Conservation (phyloP, 2,888 invertebrate genomes). For the Cryptops parisi region DNA sequence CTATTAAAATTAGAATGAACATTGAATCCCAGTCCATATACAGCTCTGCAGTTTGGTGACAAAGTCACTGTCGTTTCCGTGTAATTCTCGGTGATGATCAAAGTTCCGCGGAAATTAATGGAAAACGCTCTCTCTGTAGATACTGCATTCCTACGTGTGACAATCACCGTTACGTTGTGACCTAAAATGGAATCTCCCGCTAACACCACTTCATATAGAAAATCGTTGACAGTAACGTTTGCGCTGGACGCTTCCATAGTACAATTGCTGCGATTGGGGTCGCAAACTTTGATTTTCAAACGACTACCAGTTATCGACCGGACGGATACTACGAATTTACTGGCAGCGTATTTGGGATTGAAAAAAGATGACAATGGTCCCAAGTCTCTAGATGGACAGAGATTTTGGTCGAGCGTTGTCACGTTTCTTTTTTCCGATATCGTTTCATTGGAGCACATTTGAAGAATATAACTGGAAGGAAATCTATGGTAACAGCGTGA, state of each 20-base stretch:
- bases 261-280: neutral
- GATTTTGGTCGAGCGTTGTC: too few relatives aligned
- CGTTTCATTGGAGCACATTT: neutral
- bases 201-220: too few relatives aligned
- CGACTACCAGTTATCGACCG: neutral
- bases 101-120: neutral
- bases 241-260: neutral
- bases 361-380: neutral
- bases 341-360: neutral
- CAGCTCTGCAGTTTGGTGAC: neutral
- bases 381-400: neutral
- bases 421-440: neutral
- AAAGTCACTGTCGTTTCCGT: slow-evolving; percentile 1
- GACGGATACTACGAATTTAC: neutral
- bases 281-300: neutral
- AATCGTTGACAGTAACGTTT: too few relatives aligned
- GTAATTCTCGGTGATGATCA: neutral
- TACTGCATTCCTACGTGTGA: neutral
- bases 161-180: too few relatives aligned
- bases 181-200: too few relatives aligned
- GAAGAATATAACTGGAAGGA: neutral
- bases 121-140: neutral
- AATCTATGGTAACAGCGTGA: neutral
- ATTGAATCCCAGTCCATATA: slow-evolving; percentile 4
- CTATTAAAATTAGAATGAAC: neutral